Conservation (phyloP, 2,888 invertebrate genomes). For the Habrosyne pyritoides region DNA sequence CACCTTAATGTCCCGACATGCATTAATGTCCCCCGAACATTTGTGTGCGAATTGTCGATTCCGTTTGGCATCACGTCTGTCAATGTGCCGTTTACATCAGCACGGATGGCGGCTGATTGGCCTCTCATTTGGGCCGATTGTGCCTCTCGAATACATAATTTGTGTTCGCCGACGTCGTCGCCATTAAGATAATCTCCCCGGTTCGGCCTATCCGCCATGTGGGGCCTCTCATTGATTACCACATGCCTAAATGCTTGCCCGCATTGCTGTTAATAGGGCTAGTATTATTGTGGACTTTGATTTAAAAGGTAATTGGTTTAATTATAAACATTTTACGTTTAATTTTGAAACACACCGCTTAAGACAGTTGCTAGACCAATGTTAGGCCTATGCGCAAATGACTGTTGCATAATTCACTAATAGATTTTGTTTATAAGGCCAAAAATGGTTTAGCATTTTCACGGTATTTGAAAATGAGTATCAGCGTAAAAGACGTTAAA, state of each 20-base stretch:
- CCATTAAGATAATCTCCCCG: slow-evolving; percentile 75
- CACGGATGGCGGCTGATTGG: slow-evolving; percentile 69
- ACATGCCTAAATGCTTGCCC: slow-evolving; percentile 8
- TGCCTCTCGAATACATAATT: slow-evolving; percentile 78
- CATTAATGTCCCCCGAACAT: slow-evolving; percentile 17
- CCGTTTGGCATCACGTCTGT: slow-evolving; percentile 63
- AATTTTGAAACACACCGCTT: too few species aligned
- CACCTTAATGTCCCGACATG: slow-evolving; percentile 6
- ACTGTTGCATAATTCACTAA: too few species aligned
- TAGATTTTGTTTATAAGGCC: too few species aligned
- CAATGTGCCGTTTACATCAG: slow-evolving; percentile 58
- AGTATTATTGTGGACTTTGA: neutral
- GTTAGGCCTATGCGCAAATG: too few species aligned
- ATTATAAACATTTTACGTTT: too few species aligned
- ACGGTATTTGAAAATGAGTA: too few species aligned
- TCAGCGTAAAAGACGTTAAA: too few species aligned
- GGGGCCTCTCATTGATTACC: slow-evolving; percentile 60
- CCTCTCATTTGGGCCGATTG: slow-evolving; percentile 79
- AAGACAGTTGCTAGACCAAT: too few species aligned
- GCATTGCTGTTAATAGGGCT: slow-evolving; percentile 6
- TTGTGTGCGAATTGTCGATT: slow-evolving; percentile 58
- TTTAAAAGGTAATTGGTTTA: too few species aligned
- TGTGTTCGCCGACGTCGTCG: slow-evolving; percentile 55
- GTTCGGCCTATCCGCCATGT: slow-evolving; percentile 40
- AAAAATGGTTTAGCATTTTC: too few species aligned